Evolutionary conservation across 1,140 invertebrate species (phyloP).

Genomic region (Musca domestica): DNA sequence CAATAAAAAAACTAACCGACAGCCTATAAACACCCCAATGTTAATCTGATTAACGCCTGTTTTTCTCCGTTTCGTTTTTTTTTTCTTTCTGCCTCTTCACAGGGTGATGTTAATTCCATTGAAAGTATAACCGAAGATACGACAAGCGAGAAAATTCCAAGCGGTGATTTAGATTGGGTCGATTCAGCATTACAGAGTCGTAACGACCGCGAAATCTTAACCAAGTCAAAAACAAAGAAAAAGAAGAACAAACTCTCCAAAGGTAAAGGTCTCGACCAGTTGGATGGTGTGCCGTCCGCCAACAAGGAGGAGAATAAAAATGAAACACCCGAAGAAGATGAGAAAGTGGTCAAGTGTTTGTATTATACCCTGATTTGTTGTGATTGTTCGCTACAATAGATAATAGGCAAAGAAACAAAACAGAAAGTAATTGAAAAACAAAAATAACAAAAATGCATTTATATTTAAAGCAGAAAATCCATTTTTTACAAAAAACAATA

Average conservation of each 20-base stretch:
- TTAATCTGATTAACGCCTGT: background rate
- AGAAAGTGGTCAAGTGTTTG: constrained; percentile 50
- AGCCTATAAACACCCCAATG: too few species aligned
- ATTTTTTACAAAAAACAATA: too few species aligned
- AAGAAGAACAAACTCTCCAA: constrained; percentile 30
- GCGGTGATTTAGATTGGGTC: constrained; percentile 41
- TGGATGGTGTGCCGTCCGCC: constrained; percentile 36
- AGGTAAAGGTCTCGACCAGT: constrained; percentile 35
- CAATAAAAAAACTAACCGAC: too few species aligned
- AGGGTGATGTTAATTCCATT: constrained; percentile 51
- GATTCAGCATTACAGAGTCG: constrained; percentile 40
- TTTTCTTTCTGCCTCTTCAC: background rate
- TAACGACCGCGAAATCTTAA: constrained; percentile 37
- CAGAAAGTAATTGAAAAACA: background rate
- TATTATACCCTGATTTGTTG: constrained; percentile 53
- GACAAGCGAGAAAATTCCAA: constrained; percentile 22
- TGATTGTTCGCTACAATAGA: constrained; percentile 51
- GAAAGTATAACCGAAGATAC: constrained; percentile 43
- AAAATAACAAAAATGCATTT: background rate
- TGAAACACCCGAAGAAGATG: constrained; percentile 36
- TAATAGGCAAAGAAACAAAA: too few species aligned
- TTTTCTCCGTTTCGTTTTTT: background rate
- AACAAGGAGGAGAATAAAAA: constrained; percentile 30
- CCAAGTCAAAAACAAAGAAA: constrained; percentile 47
- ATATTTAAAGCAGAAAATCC: background rate